Base-by-base conservation (phyloP, 1,140 invertebrate species). In the Halictus rubicundus region DNA sequence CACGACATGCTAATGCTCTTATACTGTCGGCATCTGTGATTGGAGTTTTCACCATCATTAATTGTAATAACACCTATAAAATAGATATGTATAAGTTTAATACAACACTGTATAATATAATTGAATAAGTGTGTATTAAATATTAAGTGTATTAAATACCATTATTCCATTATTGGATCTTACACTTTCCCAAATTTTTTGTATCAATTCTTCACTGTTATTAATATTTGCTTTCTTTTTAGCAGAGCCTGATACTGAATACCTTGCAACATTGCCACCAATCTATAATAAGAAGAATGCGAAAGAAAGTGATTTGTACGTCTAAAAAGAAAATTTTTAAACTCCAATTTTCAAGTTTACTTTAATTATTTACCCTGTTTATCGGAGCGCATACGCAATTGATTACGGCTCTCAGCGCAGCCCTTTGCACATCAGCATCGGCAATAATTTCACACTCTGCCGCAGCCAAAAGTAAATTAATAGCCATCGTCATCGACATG, bases 11-110 rank as follows among this genome's bases (percentile, higher is more conserved):
- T 84, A 99, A 93, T 6, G 97, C 97, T 54, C 98, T 94, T 84
- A 99, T 97, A 60, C 96, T 96, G 93, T 99, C 99, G 6, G 98
- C 99, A 94, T 99, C 98, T 1, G 98, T 99, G 32, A 99, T 97
- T 0, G 99, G 98, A 14, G 96, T 96, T 94, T 99, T 99, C 9
- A 97, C 96, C 91, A 96, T 96, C 95, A 99, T 96, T 54, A 99
- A 93, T 82, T 96, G 96, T 1, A 97, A 89, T 27, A 97, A 90
- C 57, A 96, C 95, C 95, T 95, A 12, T 23, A 49, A 49, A n/a
- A 70, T 25, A 71, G 60, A 68, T 4, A n/a, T 8, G 6, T 0
- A 21, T 46, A 46, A 46, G 32, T 32, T 32, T 32, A 32, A 46
- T 46, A 46, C 14, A 12, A 46, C 14, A 14, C 9, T 14, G 10